Evolutionary conservation across 2,113 vertebrate species (phyloP).

Genomic region (Mobula hypostoma): DNA sequence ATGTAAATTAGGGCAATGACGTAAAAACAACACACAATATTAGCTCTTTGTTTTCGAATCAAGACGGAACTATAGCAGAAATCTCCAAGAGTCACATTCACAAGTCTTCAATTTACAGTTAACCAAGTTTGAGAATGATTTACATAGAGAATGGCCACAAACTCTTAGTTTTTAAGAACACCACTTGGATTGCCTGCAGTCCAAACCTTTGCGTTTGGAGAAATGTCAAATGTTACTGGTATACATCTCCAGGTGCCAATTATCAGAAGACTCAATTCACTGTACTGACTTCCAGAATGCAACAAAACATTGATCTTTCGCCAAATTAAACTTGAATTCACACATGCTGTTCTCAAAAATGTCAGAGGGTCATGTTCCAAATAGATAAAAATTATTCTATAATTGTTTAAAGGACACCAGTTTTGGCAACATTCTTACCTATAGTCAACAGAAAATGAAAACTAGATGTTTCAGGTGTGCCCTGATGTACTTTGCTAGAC

Average conservation of each 20-base stretch:
- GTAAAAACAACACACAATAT: background rate
- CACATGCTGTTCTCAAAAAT: conserved; percentile 42
- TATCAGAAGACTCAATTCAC: background rate
- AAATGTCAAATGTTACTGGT: background rate
- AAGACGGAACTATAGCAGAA: background rate
- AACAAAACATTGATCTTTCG: background rate
- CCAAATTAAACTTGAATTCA: conserved; percentile 24
- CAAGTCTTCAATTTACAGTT: background rate
- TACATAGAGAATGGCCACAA: background rate
- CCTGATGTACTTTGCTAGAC: conserved; percentile 9
- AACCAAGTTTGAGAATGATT: background rate
- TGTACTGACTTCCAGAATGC: background rate
- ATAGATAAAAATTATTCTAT: conserved; percentile 39
- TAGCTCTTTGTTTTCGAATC: background rate
- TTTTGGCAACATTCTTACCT: background rate
- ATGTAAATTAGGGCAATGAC: background rate
- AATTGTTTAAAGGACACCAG: background rate
- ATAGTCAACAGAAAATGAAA: background rate
- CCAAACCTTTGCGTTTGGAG: background rate
- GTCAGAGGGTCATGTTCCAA: background rate
- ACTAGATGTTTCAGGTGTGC: background rate
- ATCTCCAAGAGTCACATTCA: background rate
- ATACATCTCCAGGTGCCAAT: background rate
- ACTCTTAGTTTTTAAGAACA: background rate
- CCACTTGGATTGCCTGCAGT: background rate